phyloP scores from a whole-genome alignment of 1,140 invertebrate species.

The Hypothenemus hampei region DNA sequence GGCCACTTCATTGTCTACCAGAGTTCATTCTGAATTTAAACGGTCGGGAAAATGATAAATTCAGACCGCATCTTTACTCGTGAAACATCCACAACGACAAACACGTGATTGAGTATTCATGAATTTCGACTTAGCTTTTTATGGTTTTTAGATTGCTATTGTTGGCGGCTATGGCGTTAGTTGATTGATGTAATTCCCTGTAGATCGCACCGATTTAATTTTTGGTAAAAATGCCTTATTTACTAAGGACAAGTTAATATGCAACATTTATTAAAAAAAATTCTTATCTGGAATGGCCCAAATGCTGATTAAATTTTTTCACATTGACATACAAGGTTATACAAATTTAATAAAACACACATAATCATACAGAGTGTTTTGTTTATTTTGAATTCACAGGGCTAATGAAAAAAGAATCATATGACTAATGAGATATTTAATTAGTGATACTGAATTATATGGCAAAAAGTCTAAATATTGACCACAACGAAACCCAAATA shows the following conservation, averaged over 20 bases:
- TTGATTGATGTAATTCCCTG: background rate
- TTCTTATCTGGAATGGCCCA: background rate
- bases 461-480: too few species aligned
- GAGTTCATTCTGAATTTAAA: constrained; percentile 1
- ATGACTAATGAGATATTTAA: too few species aligned
- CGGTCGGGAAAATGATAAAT: constrained; percentile 2
- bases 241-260: background rate
- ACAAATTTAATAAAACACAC: too few species aligned
- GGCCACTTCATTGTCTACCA: background rate
- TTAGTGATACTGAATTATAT: too few species aligned
- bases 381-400: too few species aligned
- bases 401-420: too few species aligned
- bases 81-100: too few species aligned
- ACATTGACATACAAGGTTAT: background rate
- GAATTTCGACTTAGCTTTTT: background rate
- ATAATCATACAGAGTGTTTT: too few species aligned
- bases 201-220: too few species aligned
- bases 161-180: too few species aligned
- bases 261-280: background rate
- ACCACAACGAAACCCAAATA: too few species aligned
- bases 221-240: background rate
- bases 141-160: background rate
- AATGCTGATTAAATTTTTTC: background rate
- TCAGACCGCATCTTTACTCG: background rate
- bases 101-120: constrained; percentile 10